A percentile compares a stretch with the other conserved stretches of the same genome.
Evolutionary conservation across 2,113 vertebrate genomes (phyloP).

Genomic region (Rattus norvegicus): GRCr8 NC_086026.1:66013501-66014000

Average conservation of each 20-base stretch:
- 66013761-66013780: background rate
- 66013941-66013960: background rate
- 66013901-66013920: background rate
- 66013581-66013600: background rate
- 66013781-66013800: background rate
- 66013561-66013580: background rate
- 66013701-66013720: background rate
- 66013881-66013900: background rate
- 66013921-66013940: background rate
- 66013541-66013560: background rate
- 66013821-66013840: background rate
- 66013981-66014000: background rate
- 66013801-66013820: background rate
- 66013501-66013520: background rate
- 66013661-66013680: background rate
- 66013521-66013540: background rate
- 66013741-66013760: background rate
- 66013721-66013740: background rate
- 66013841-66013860: background rate
- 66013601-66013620: background rate
- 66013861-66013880: background rate
- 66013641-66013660: background rate
- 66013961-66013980: background rate
- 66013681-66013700: rapidly evolving
- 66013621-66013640: background rate